phyloP scores from a whole-genome alignment of 2,888 invertebrate species.

The Aspidapion aeneum region DNA sequence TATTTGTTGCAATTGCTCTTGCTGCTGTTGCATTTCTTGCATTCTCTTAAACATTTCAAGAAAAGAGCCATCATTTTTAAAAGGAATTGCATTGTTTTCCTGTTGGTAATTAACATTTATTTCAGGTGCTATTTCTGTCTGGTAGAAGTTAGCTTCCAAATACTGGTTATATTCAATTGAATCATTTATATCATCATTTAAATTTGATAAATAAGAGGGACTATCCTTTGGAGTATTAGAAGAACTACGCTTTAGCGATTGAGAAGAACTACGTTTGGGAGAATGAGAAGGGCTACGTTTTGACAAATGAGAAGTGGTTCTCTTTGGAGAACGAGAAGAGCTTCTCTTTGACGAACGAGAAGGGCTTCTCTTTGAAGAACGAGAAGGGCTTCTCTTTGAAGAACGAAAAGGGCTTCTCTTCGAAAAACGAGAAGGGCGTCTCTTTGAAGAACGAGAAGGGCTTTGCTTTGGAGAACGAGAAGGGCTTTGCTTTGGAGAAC shows the following conservation, averaged over 20 bases:
- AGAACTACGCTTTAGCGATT: too few species aligned
- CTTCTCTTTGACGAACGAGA: too few species aligned
- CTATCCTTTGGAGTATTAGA: too few species aligned
- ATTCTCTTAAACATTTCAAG: slow-evolving; percentile 89
- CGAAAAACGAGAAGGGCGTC: slow-evolving; percentile 8
- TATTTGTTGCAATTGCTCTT: slow-evolving; percentile 29
- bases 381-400: too few species aligned
- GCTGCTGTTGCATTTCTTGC: slow-evolving; percentile 52
- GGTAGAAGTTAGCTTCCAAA: slow-evolving; percentile 25
- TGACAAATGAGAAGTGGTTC: too few species aligned
- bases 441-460: too few species aligned
- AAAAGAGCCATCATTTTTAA: slow-evolving; percentile 88
- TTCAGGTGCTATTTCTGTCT: slow-evolving; percentile 32
- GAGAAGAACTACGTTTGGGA: too few species aligned
- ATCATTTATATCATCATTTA: slow-evolving; percentile 7
- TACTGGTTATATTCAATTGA: slow-evolving; percentile 17
- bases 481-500: too few species aligned
- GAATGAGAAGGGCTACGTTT: slow-evolving; percentile 12
- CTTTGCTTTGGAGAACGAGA: too few species aligned
- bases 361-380: too few species aligned
- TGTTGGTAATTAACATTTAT: slow-evolving; percentile 39
- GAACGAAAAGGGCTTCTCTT: too few species aligned
- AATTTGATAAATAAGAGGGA: too few species aligned
- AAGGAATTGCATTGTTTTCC: slow-evolving; percentile 52
- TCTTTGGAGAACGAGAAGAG: slow-evolving; percentile 6